These are phyloP conservation scores for Dorcus hopei DNA, from an alignment of 2,888 invertebrate species.

Conservation along the genomic window DNA sequence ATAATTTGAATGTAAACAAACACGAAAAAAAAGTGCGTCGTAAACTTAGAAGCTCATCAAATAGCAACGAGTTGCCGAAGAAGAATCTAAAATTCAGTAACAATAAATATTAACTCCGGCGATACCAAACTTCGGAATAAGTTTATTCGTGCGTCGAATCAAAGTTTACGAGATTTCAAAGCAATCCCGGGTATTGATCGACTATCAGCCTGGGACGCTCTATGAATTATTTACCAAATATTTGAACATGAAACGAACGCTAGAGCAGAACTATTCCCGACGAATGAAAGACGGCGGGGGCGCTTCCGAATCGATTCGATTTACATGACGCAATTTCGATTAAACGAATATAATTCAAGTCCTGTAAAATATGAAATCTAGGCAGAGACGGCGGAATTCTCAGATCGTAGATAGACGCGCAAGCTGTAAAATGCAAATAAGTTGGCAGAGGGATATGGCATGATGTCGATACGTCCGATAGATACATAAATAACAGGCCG, in stretches of 20 bases:
- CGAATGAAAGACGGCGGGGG: not conserved
- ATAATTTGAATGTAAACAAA: no score
- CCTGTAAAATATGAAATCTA: not conserved
- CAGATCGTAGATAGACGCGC: not conserved
- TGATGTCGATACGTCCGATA: no score
- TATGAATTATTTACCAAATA: conserved; percentile 14
- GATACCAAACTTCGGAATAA: not conserved
- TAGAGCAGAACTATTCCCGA: not conserved
- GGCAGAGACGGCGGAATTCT: not conserved
- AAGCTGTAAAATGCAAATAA: no score
- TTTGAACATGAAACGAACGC: not conserved
- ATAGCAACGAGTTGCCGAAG: no score
- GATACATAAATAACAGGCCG: no score
- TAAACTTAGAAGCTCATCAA: no score
- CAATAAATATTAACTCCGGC: not conserved
- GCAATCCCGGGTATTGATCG: conserved; percentile 15
- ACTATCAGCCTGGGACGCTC: conserved; percentile 12
- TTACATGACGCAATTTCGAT: not conserved
- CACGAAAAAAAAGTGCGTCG: no score
- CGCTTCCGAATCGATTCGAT: no score
- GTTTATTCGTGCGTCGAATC: conserved; percentile 11
- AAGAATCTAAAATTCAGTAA: no score
- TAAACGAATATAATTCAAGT: not conserved
- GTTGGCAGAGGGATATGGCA: no score
- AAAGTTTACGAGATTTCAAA: conserved; percentile 12